Conservation (phyloP, 1,140 invertebrate species). For the Macrosteles quadrilineatus region DNA sequence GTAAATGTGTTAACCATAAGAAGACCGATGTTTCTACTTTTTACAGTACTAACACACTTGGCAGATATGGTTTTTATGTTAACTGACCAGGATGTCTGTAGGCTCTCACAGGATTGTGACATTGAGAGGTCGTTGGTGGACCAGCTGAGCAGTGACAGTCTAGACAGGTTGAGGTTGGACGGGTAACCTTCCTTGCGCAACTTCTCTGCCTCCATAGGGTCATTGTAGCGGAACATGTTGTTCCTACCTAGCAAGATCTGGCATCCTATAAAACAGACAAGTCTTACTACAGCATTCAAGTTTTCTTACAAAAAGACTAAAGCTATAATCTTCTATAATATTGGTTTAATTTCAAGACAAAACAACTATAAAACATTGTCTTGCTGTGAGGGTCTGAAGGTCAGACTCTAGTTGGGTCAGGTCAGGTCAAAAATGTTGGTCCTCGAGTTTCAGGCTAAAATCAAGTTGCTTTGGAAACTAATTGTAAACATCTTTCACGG, state of each 20-base stretch:
- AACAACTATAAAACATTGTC: not conserved
- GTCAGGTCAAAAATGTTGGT: no score
- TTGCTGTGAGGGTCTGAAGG: no score
- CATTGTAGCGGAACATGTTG: slow-evolving; percentile 93
- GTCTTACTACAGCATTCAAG: not conserved
- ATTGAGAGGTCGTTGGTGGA: slow-evolving; percentile 74
- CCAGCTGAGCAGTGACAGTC: slow-evolving; percentile 81
- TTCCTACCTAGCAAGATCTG: slow-evolving; percentile 84
- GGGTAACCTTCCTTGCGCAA: slow-evolving; percentile 67
- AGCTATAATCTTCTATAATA: not conserved
- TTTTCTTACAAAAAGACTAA: not conserved
- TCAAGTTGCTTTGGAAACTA: no score
- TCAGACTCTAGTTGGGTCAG: no score
- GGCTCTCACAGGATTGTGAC: not conserved
- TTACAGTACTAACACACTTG: no score
- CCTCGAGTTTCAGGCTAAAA: no score
- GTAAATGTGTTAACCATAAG: no score
- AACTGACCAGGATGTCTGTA: not conserved
- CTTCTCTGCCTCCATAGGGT: slow-evolving; percentile 86
- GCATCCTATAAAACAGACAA: slow-evolving; percentile 58
- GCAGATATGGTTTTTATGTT: no score
- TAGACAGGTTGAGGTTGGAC: slow-evolving; percentile 68
- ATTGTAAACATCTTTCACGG: no score
- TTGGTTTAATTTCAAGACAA: not conserved
- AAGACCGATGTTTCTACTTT: no score